Evolutionary conservation across 2,113 vertebrate species (phyloP).

Genomic region (Urocolius indicus): DNA sequence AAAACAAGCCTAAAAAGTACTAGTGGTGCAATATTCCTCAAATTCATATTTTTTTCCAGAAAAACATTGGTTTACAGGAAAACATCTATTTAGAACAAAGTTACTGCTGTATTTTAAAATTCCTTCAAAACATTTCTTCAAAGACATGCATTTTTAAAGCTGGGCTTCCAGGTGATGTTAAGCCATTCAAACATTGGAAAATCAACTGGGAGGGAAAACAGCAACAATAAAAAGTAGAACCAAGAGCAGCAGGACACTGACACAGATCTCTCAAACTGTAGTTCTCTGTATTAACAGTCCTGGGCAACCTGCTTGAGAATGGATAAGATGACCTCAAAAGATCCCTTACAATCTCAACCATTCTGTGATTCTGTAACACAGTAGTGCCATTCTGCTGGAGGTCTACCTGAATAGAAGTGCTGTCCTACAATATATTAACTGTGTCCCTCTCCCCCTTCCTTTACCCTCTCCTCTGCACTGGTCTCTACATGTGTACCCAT

Average conservation of each 20-base stretch:
- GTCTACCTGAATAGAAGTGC: background rate
- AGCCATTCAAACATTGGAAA: background rate
- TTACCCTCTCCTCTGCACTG: rapidly evolving
- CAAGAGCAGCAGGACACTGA: background rate
- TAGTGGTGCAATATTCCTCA: background rate
- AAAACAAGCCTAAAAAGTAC: background rate
- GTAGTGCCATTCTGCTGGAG: background rate
- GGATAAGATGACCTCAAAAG: background rate
- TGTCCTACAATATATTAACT: background rate
- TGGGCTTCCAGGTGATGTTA: background rate
- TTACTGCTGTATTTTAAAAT: background rate
- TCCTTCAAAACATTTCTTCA: background rate
- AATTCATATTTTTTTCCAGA: background rate
- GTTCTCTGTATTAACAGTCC: background rate
- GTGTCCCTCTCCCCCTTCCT: background rate
- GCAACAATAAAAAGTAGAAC: background rate
- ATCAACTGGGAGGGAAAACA: background rate
- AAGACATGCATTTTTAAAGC: background rate
- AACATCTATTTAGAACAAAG: background rate
- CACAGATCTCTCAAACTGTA: background rate
- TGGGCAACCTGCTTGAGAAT: background rate
- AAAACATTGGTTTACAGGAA: background rate
- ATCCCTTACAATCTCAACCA: background rate
- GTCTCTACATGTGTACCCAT: background rate
- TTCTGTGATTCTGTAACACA: background rate